Evolutionary conservation across 2,797 vertebrate species (phyloP).

Genomic region (Bradypodion ventrale): DNA sequence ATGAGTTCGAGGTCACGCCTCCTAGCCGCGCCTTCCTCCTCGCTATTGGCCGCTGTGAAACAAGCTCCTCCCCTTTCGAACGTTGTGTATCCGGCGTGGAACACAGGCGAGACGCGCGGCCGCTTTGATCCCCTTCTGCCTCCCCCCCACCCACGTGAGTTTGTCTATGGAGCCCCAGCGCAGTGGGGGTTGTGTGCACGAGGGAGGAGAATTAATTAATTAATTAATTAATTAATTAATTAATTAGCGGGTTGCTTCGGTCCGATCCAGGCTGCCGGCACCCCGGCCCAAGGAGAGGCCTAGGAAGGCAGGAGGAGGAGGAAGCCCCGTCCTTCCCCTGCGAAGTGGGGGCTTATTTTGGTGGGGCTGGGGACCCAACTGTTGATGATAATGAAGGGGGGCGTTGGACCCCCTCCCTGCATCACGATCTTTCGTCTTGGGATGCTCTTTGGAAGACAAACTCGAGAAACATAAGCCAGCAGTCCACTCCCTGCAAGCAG

Average conservation of each 20-base stretch:
- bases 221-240: too few species aligned
- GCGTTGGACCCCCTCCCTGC: too few species aligned
- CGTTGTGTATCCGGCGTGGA: background rate
- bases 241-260: too few species aligned
- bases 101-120: background rate
- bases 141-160: background rate
- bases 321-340: too few species aligned
- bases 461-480: too few species aligned
- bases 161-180: background rate
- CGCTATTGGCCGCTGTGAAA: constrained; percentile 44
- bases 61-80: background rate
- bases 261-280: too few species aligned
- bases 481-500: background rate
- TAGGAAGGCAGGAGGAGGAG: background rate
- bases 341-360: too few species aligned
- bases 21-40: background rate
- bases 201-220: background rate
- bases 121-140: background rate
- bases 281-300: background rate
- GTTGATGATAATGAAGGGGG: too few species aligned
- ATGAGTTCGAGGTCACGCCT: background rate
- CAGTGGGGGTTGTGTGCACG: background rate
- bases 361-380: too few species aligned
- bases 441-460: too few species aligned
- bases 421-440: too few species aligned